Percentiles rank a stretch among this genome's conserved stretches.
Evolutionary conservation across 1,140 invertebrate species (phyloP).

Genomic region (Drosophila murphyi): DNA sequence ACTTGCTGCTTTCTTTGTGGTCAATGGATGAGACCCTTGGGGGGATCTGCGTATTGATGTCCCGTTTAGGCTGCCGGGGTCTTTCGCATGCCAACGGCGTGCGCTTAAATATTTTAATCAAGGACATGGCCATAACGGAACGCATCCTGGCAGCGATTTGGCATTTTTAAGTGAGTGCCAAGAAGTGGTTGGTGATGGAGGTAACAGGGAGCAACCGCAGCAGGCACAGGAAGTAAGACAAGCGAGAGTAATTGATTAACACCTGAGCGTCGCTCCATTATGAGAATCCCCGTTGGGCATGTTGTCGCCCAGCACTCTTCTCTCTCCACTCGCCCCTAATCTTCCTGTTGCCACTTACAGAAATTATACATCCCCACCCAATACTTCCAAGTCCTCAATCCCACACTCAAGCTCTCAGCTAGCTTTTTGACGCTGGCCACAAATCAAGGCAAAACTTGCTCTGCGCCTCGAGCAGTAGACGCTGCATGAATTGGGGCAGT

Average conservation of each 20-base stretch:
- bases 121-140: slow-evolving; percentile 32
- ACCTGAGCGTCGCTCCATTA: slow-evolving; percentile 61
- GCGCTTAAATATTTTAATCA: slow-evolving; percentile 52
- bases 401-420: too few relatives aligned
- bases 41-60: slow-evolving; percentile 14
- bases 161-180: slow-evolving; percentile 25
- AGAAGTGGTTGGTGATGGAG: background rate
- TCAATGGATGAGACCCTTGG: slow-evolving; percentile 40
- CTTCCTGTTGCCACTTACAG: slow-evolving; percentile 44
- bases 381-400: background rate
- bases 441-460: slow-evolving; percentile 32
- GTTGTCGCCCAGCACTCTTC: slow-evolving; percentile 17
- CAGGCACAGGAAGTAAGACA: background rate
- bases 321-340: background rate
- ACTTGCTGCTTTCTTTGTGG: slow-evolving; percentile 22
- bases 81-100: slow-evolving; percentile 38
- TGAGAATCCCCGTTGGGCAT: slow-evolving; percentile 31
- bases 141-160: slow-evolving; percentile 26
- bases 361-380: slow-evolving; percentile 39
- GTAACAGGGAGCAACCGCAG: too few relatives aligned
- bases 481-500: background rate
- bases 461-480: background rate
- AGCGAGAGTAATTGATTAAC: slow-evolving; percentile 57
- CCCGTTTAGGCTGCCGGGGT: slow-evolving; percentile 2
- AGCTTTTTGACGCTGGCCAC: slow-evolving; percentile 27